A percentile compares a stretch with the other conserved stretches of the same genome.
Conservation (phyloP, 2,797 vertebrate species). For the Buphagus erythrorhynchus region DNA sequence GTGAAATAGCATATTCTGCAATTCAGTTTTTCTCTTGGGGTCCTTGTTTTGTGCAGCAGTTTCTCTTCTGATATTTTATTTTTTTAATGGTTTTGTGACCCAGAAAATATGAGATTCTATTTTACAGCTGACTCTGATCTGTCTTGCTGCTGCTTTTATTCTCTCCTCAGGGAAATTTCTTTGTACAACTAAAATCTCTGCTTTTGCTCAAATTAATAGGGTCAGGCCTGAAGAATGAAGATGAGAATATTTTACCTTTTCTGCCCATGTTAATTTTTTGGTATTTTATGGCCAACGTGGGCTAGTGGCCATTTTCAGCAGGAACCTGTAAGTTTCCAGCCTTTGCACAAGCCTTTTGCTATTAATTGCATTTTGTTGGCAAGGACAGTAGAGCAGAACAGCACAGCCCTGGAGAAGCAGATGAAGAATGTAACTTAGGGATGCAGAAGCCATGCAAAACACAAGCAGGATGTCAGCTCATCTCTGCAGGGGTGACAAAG, state of each 20-base stretch:
- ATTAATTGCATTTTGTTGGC: background rate
- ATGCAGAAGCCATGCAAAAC: background rate
- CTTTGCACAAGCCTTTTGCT: background rate
- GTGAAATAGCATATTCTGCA: slow-evolving; percentile 7
- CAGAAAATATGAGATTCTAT: slow-evolving; percentile 43
- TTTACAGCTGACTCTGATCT: slow-evolving; percentile 9
- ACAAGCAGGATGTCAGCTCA: background rate
- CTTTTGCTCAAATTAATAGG: slow-evolving; percentile 6
- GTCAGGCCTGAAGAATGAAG: background rate
- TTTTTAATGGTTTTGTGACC: slow-evolving; percentile 38
- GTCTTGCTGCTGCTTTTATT: slow-evolving; percentile 10
- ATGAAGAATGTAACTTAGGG: background rate
- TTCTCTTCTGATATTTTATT: background rate
- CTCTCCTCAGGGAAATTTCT: background rate
- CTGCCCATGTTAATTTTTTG: background rate
- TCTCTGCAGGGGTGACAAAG: background rate
- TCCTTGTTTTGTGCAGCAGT: background rate
- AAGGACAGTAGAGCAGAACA: background rate
- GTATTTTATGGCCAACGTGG: background rate
- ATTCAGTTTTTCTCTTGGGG: background rate
- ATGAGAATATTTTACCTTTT: background rate
- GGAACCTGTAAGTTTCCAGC: background rate
- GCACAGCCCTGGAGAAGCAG: background rate
- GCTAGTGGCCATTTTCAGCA: background rate
- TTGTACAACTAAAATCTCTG: slow-evolving; percentile 1